A percentile compares a stretch with the other conserved stretches of the same genome.
Conservation (phyloP, 2,113 vertebrate species). For the Micromys minutus region DNA sequence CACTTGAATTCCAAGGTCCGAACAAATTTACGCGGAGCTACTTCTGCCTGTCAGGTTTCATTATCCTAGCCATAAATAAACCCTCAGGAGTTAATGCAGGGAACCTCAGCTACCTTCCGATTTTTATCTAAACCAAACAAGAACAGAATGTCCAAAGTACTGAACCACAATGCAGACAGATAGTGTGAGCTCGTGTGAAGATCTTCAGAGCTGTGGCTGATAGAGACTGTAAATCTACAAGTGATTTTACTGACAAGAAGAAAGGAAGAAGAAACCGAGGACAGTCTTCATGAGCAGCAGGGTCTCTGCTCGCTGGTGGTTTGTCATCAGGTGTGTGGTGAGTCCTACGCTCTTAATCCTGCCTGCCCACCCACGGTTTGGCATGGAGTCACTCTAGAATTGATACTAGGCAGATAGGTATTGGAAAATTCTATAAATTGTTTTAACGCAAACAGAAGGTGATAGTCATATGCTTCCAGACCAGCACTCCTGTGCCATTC, state of each 20-base stretch:
- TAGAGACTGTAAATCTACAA: conserved; percentile 4
- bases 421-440: background rate
- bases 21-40: background rate
- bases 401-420: background rate
- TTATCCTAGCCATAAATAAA: background rate
- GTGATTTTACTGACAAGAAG: background rate
- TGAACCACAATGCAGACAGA: background rate
- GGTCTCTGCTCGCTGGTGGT: background rate
- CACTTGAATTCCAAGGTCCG: conserved; percentile 19
- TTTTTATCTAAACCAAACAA: conserved; percentile 25
- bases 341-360: background rate
- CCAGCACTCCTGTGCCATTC: background rate
- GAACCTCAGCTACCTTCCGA: conserved; percentile 20
- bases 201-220: background rate
- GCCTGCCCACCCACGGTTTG: background rate
- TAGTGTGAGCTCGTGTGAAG: background rate
- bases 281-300: background rate
- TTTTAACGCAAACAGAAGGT: background rate
- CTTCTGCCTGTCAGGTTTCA: conserved; percentile 24
- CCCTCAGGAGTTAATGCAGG: background rate
- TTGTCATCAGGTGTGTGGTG: background rate
- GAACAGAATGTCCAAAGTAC: conserved; percentile 42
- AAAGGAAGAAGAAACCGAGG: background rate
- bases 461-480: background rate
- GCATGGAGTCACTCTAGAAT: background rate